These are phyloP conservation scores for Antheraea yamamai DNA, from an alignment of 2,888 invertebrate species.

Conservation along the genomic window DNA sequence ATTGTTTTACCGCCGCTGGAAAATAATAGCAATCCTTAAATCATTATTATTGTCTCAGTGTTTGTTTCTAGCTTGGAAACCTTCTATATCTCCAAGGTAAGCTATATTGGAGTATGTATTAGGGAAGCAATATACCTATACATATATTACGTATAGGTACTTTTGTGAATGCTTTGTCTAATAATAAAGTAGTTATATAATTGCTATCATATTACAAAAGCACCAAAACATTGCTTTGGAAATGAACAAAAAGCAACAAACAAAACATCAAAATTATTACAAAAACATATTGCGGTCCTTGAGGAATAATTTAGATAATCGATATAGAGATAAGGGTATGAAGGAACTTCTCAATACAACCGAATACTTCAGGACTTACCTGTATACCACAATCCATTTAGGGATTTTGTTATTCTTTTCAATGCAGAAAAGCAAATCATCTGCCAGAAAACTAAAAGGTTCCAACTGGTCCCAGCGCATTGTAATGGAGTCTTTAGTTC, in stretches of 20 bases:
- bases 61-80: background rate
- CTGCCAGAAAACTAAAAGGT: slow-evolving; percentile 49
- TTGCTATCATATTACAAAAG: background rate
- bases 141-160: background rate
- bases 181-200: background rate
- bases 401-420: slow-evolving; percentile 69
- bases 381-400: slow-evolving; percentile 65
- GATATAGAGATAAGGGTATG: background rate
- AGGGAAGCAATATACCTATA: background rate
- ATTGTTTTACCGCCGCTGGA: slow-evolving; percentile 72
- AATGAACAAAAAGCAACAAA: background rate
- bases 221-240: background rate
- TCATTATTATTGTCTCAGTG: background rate
- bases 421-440: slow-evolving; percentile 55
- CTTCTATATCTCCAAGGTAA: background rate
- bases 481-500: slow-evolving; percentile 51
- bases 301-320: background rate
- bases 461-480: slow-evolving; percentile 48
- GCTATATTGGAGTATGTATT: background rate
- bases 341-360: background rate
- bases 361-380: slow-evolving; percentile 41
- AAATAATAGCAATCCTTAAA: slow-evolving; percentile 23
- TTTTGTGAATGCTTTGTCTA: background rate
- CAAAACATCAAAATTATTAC: background rate
- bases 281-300: background rate